These are phyloP conservation scores for Chinchilla lanigera DNA, from an alignment of 2,113 vertebrate genomes.

Conservation along the genomic window DNA sequence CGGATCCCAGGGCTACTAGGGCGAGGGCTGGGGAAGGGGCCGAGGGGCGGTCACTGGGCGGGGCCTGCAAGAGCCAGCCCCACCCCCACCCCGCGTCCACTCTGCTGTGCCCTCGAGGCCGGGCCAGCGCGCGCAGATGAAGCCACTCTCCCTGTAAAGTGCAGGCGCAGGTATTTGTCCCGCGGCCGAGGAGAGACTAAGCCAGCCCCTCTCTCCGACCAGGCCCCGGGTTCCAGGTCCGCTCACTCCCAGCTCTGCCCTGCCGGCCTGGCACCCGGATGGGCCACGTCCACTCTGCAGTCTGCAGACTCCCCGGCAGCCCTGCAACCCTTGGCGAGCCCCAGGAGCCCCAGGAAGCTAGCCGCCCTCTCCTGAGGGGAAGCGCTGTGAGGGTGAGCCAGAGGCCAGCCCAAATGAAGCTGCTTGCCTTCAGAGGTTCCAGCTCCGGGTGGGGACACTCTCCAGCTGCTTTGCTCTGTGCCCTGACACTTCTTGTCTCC, in stretches of 20 bases:
- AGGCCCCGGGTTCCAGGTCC: neutral
- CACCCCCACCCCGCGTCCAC: too few species aligned
- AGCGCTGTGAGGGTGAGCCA: neutral
- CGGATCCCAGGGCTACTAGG: too few species aligned
- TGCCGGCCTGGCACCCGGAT: too few species aligned
- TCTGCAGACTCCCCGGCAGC: too few species aligned
- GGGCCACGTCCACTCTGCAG: too few species aligned
- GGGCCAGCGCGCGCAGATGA: too few species aligned
- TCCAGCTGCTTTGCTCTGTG: neutral
- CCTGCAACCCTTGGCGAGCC: neutral
- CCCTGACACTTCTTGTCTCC: neutral
- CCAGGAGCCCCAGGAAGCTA: too few species aligned
- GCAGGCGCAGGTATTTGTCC: neutral
- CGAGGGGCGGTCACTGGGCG: too few species aligned
- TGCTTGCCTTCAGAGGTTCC: neutral
- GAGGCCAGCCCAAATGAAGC: neutral
- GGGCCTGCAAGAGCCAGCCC: too few species aligned
- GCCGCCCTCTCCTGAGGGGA: neutral
- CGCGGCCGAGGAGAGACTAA: fast-evolving
- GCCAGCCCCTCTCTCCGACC: too few species aligned
- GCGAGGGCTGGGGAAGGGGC: too few species aligned
- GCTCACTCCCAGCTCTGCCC: neutral
- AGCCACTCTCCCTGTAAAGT: neutral
- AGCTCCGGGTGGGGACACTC: fast-evolving
- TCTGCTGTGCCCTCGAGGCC: too few species aligned